Evolutionary conservation across 2,888 invertebrate species (phyloP), one percentile per base, ranked within the genome.

Genomic region (Imbricaverruca yamaguchii): DNA sequence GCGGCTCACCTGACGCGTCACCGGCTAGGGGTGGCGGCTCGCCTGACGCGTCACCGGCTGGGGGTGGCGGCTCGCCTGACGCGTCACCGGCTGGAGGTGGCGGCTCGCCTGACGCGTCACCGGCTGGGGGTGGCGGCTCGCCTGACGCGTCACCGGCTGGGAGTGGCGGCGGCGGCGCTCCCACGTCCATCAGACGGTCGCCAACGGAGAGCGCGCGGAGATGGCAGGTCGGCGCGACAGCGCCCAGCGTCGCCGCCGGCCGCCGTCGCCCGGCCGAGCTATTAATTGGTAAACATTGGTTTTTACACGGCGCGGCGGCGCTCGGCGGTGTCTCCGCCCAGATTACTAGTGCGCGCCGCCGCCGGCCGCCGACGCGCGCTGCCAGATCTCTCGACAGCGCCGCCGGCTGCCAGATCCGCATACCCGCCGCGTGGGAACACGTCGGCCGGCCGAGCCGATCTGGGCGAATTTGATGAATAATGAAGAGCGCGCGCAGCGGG

Each of bases 241-340:
- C 39, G 39, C 39, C 39, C 4, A 39, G 39, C 39, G 39, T 6
- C 67, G 23, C 67, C 13, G 12, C 67, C 67, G 61, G 67, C 67
- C 25, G 23, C 67, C n/a, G 67, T 67, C 67, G 67, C 67, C 67
- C 18, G 67, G 11, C 67, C n/a, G 39, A 39, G 6, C 67, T 67
- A 67, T 67, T 67, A 25, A 67, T 67, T 67, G 67, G 67, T 67
- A 67, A 67, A 67, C 67, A 67, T 67, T 67, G 67, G 67, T 67
- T 67, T 67, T 67, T 67, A 67, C 67, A 13, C n/a, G n/a, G 67
- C 6, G 67, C 25, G 67, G 13, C 25, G 25, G 12, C 25, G 25
- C 67, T 25, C 25, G 11, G 25, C 67, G 12, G 23, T 11, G 67
- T 23, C 25, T 18, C 67, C 67, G 67, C 67, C 67, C 67, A 67